Conservation (phyloP, 2,113 vertebrate species). For the Hemibagrus wyckioides region DNA sequence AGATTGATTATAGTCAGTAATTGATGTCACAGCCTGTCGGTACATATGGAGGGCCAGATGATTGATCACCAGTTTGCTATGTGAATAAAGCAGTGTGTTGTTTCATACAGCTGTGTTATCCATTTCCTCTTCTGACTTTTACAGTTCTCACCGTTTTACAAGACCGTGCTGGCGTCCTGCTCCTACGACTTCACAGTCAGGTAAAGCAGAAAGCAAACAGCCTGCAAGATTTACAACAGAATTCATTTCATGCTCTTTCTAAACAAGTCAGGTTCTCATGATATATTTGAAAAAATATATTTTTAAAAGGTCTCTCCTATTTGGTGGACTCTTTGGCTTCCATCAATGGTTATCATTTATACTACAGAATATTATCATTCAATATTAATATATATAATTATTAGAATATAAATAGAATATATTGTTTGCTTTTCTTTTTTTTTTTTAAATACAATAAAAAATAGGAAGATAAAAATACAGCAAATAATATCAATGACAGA, state of each 20-base stretch:
- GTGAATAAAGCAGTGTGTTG: neutral
- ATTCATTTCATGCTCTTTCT: neutral
- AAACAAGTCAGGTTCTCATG: neutral
- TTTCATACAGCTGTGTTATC: slow-evolving; percentile 29
- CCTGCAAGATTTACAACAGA: neutral
- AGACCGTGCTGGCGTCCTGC: slow-evolving; percentile 83
- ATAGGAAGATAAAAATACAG: neutral
- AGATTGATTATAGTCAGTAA: neutral
- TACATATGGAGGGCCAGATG: neutral
- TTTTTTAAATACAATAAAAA: too few species aligned
- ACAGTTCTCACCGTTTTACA: slow-evolving; percentile 92
- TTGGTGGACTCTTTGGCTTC: too few species aligned
- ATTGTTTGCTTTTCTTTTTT: too few species aligned
- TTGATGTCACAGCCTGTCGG: neutral
- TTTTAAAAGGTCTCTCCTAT: neutral
- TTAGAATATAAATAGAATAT: too few species aligned
- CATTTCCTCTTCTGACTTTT: slow-evolving; percentile 53
- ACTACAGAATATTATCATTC: too few species aligned
- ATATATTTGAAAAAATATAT: neutral
- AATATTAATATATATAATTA: too few species aligned
- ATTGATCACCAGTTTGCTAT: neutral
- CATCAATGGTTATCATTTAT: too few species aligned
- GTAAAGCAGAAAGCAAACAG: slow-evolving; percentile 66
- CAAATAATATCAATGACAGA: neutral
- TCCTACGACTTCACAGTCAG: slow-evolving; percentile 98